Percentiles rank a stretch among this genome's conserved stretches.
Evolutionary conservation across 2,797 vertebrate species (phyloP).

Genomic region (Tarsius wallacei): DNA sequence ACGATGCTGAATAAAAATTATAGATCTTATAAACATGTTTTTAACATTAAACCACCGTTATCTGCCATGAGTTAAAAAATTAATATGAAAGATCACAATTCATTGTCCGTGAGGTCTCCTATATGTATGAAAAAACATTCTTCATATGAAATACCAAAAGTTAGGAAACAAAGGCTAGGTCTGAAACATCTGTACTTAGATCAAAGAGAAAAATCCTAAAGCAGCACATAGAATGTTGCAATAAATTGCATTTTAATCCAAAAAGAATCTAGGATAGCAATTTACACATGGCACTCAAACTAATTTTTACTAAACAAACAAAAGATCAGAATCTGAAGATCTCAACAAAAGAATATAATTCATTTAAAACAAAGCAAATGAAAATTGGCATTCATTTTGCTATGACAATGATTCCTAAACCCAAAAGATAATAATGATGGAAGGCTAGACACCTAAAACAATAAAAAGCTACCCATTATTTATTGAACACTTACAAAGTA

Average conservation of each 20-base stretch:
- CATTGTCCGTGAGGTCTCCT: slow-evolving; percentile 49
- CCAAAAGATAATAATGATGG: neutral
- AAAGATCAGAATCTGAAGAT: neutral
- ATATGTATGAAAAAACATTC: slow-evolving; percentile 61
- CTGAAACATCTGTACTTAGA: neutral
- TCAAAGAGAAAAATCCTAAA: slow-evolving; percentile 61
- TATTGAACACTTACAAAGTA: neutral
- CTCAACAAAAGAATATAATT: neutral
- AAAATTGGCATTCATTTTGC: neutral
- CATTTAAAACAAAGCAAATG: slow-evolving; percentile 47
- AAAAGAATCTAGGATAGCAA: neutral
- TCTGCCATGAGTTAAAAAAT: slow-evolving; percentile 72
- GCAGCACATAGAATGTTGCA: neutral
- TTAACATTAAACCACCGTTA: slow-evolving; percentile 6
- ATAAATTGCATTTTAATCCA: slow-evolving; percentile 11
- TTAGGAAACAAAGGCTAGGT: slow-evolving; percentile 40
- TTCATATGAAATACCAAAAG: neutral
- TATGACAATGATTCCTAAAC: neutral
- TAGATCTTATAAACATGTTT: neutral
- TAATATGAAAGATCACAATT: slow-evolving; percentile 56
- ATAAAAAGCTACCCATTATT: neutral
- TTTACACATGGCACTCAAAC: neutral
- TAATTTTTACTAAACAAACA: slow-evolving; percentile 38
- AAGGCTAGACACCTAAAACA: neutral
- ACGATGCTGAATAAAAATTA: slow-evolving; percentile 45